These are phyloP conservation scores for Prietella phreatophila DNA, from an alignment of 2,113 vertebrate species.

Conservation along the genomic window DNA sequence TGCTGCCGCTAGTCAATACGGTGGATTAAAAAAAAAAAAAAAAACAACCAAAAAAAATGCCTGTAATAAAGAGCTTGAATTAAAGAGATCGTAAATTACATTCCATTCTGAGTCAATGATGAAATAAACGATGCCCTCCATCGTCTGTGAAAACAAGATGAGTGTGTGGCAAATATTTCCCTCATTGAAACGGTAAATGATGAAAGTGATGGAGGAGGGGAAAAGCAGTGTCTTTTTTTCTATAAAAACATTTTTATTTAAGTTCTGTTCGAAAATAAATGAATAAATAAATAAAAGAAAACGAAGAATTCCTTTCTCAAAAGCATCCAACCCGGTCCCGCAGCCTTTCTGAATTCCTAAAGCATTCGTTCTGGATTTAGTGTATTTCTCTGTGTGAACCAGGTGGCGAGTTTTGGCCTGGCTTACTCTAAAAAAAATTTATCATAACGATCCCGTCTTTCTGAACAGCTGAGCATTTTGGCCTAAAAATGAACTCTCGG, in stretches of 20 bases:
- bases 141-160: not conserved
- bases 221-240: no score
- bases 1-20: no score
- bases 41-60: no score
- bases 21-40: no score
- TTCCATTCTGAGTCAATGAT: not conserved
- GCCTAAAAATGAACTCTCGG: not conserved
- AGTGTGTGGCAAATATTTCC: not conserved
- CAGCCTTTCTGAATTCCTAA: not conserved
- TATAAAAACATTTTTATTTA: not conserved
- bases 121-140: not conserved
- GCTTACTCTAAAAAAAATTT: not conserved
- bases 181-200: not conserved
- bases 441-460: not conserved
- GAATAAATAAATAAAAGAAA: no score
- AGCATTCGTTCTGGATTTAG: not conserved
- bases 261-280: not conserved
- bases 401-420: not conserved
- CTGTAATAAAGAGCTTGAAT: not conserved
- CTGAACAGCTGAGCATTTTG: not conserved
- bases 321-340: not conserved
- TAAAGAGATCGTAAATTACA: not conserved
- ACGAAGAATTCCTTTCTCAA: not conserved
- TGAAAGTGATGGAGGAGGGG: not conserved
- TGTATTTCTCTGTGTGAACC: not conserved